A percentile compares a stretch with the other conserved stretches of the same genome.
Conservation (phyloP, 2,113 vertebrate genomes). For the Scomber scombrus region DNA sequence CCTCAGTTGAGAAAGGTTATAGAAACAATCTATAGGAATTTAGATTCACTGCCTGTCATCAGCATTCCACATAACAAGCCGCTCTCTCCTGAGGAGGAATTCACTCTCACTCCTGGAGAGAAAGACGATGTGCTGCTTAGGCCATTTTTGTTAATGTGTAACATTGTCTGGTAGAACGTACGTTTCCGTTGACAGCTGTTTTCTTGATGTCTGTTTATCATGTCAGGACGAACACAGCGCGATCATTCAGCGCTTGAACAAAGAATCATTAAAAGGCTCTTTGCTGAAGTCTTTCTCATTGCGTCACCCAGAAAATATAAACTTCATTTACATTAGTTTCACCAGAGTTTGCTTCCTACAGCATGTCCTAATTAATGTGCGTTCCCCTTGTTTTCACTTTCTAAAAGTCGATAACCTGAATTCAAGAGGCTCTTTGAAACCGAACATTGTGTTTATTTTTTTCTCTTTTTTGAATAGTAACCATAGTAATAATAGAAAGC, state of each 20-base stretch:
- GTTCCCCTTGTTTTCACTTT: conserved; percentile 56
- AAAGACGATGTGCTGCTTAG: conserved; percentile 28
- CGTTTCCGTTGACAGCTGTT: conserved; percentile 59
- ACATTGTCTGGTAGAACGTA: conserved; percentile 57
- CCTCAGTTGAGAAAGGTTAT: conserved; percentile 81
- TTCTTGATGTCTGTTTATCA: conserved; percentile 45
- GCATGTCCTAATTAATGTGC: conserved; percentile 44
- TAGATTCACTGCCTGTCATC: conserved; percentile 74
- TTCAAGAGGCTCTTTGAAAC: conserved; percentile 42
- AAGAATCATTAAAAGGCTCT: conserved; percentile 55
- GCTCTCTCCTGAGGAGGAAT: conserved; percentile 41
- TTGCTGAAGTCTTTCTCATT: conserved; percentile 45
- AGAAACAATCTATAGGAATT: conserved; percentile 78
- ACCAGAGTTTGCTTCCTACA: conserved; percentile 38
- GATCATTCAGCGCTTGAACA: conserved; percentile 48
- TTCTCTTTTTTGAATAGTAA: conserved; percentile 26
- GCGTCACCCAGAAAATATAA: conserved; percentile 45
- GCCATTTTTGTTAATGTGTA: conserved; percentile 57
- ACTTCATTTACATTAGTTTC: conserved; percentile 60
- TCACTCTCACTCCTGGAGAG: conserved; percentile 33
- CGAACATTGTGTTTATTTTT: conserved; percentile 16
- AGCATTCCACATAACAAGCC: conserved; percentile 57
- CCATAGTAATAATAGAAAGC: conserved; percentile 27
- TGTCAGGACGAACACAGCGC: conserved; percentile 45
- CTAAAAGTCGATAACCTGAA: conserved; percentile 48